Conservation (phyloP, 2,113 vertebrate genomes). For the Progne subis region DNA sequence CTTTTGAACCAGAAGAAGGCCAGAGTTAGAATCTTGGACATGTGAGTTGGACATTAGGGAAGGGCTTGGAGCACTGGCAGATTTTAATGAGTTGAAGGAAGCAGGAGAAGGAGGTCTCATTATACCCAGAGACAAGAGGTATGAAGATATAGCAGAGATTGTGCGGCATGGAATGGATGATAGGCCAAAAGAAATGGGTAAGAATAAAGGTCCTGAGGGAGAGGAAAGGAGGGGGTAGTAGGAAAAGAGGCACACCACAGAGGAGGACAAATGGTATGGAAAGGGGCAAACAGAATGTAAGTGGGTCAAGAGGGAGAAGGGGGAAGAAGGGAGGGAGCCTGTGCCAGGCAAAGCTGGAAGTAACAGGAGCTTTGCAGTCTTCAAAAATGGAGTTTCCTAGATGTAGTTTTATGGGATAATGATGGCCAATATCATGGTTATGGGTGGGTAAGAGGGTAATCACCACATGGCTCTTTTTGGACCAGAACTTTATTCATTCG, state of each 20-base stretch:
- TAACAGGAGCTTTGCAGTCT: background rate
- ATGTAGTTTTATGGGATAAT: background rate
- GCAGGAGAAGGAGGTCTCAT: background rate
- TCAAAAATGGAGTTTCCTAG: background rate
- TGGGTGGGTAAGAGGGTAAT: background rate
- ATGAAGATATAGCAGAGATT: background rate
- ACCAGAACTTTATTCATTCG: background rate
- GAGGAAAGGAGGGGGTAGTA: background rate
- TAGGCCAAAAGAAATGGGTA: background rate
- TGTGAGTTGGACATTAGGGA: background rate
- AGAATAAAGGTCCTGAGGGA: background rate
- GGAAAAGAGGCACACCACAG: background rate
- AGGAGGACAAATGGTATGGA: background rate
- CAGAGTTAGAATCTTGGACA: background rate
- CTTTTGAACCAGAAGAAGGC: background rate
- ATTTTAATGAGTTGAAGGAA: background rate
- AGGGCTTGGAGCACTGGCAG: background rate
- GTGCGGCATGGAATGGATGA: rapidly evolving
- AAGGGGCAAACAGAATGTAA: background rate
- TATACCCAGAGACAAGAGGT: background rate
- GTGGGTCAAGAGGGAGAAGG: background rate
- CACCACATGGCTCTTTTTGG: background rate
- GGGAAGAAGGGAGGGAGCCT: background rate
- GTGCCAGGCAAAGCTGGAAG: background rate
- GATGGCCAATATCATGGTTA: background rate